Conservation (phyloP, 2,113 vertebrate genomes). For the Galemys pyrenaicus region DNA sequence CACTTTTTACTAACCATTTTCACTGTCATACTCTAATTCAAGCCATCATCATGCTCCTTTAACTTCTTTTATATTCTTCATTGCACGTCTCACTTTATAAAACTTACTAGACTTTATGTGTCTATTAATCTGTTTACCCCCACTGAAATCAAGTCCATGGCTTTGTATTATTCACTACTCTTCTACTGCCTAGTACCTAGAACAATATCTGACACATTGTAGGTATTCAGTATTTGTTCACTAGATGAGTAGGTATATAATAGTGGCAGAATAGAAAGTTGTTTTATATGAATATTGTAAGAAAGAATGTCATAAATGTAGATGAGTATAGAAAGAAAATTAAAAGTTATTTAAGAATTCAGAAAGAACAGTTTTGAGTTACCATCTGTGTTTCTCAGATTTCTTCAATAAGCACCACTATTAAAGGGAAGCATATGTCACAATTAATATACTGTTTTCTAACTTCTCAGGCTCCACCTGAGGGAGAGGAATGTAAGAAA, state of each 20-base stretch:
- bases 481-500: not conserved
- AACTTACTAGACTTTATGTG: not conserved
- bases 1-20: not conserved
- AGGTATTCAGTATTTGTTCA: constrained; percentile 25
- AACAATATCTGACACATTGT: not conserved
- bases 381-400: constrained; percentile 1
- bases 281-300: not conserved
- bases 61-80: not conserved
- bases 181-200: not conserved
- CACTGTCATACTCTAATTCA: not conserved
- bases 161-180: constrained; percentile 23
- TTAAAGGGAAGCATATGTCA: constrained; percentile 12
- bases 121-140: not conserved
- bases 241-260: not conserved
- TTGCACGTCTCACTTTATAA: not conserved
- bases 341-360: constrained; percentile 6
- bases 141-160: not conserved
- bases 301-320: not conserved
- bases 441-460: constrained; percentile 17
- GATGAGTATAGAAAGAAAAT: not conserved
- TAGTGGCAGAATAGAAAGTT: constrained; percentile 2
- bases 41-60: not conserved
- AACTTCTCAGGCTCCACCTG: not conserved
- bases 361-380: not conserved
- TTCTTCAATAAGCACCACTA: constrained; percentile 21